phyloP scores from a whole-genome alignment of 2,113 vertebrate genomes.

The Semnornis frantzii region DNA sequence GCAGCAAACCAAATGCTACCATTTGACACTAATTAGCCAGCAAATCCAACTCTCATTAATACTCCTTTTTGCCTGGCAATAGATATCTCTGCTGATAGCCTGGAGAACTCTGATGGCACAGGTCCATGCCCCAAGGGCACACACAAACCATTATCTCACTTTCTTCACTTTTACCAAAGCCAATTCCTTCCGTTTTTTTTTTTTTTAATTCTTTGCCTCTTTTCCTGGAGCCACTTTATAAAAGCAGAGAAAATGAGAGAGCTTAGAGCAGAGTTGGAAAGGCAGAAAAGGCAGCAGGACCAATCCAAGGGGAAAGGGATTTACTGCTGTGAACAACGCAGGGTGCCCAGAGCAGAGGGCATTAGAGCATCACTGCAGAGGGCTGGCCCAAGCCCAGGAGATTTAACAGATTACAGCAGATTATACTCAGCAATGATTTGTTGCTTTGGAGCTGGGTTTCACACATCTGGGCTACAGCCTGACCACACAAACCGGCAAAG shows the following conservation, averaged over 20 bases:
- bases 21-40: not conserved
- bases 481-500: not conserved
- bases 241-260: not conserved
- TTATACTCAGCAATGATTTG: not conserved
- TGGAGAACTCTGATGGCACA: not conserved
- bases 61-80: not conserved
- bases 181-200: no score
- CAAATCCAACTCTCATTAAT: not conserved
- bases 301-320: not conserved
- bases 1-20: not conserved
- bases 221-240: not conserved
- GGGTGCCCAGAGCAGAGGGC: not conserved
- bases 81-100: not conserved
- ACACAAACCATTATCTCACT: not conserved
- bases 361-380: not conserved
- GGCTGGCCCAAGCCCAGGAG: not conserved
- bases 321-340: not conserved
- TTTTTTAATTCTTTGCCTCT: not conserved
- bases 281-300: fast-evolving
- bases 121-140: not conserved
- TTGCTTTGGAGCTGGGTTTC: not conserved
- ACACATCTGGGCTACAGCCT: not conserved
- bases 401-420: not conserved
- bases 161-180: no score
- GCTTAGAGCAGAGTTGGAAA: not conserved